Base-by-base conservation (phyloP, 1,140 invertebrate species). In the Trichonephila clavipes region DNA sequence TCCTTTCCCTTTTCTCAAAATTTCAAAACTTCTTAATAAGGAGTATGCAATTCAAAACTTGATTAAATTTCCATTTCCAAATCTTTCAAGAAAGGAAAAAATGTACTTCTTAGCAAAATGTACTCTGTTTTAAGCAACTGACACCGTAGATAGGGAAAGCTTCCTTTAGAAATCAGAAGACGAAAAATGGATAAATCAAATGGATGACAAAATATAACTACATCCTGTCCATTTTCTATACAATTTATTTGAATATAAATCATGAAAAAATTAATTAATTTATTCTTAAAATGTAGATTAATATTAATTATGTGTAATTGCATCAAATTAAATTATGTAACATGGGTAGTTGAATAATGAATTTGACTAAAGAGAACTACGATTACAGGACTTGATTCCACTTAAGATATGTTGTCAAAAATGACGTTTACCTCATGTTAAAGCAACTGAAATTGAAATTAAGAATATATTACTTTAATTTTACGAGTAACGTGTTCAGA, bases 11-110 rank as follows among this genome's bases (percentile, higher is more conserved):
- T 18, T 18, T 34, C 28, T 77, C 28, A 51, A 10, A 40, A 40
- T 40, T 34, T 77, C 72, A 77, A 77, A 77, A 77, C 34, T 77
- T 77, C 34, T 40, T 77, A 77, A 77, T 77, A 77, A 77, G 40
- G 34, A 77, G 12, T 14, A 77, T 40, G 34, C 28, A 77, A 28
- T 77, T 77, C 72, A 18, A 34, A 28, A 34, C 10, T 40, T 16
- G 14, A 34, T 77, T 34, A 77, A 77, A 34, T 77, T 77, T 34
- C 24, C 24, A 34, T 40, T 34, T 77, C 3, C 0, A 24, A 5
- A 34, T 0, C 16, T 5, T 19, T 6, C 18, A 19, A 34, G 34
- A 77, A 77, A 40, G 18, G 16, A 40, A 34, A 77, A 77, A 28
- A 77, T 14, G 18, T 77, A 77, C 16, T 40, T 6, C 18, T 77